Conservation (phyloP, 2,113 vertebrate genomes). For the Stigmatopora nigra region DNA sequence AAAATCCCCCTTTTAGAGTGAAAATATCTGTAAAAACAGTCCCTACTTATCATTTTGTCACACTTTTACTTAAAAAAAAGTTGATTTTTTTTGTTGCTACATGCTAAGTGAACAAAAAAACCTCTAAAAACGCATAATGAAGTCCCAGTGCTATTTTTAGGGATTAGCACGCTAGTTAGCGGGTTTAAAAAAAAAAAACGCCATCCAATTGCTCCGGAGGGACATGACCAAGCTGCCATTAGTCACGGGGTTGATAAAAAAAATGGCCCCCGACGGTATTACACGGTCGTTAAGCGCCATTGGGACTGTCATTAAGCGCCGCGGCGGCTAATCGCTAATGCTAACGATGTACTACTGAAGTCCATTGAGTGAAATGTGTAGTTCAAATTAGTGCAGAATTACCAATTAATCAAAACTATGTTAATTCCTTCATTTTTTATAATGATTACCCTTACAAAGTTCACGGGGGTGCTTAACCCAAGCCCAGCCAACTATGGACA, state of each 20-base stretch:
- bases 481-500: too few species aligned
- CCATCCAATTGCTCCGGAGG: conserved; percentile 31
- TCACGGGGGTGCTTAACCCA: too few species aligned
- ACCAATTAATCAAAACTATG: too few species aligned
- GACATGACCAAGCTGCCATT: conserved; percentile 34
- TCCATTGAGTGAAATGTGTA: neutral
- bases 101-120: conserved; percentile 58
- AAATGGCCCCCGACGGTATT: conserved; percentile 14
- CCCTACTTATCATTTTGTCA: too few species aligned
- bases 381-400: neutral
- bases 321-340: neutral
- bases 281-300: neutral
- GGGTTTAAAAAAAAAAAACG: conserved; percentile 38
- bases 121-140: conserved; percentile 45
- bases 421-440: too few species aligned
- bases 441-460: too few species aligned
- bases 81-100: conserved; percentile 43
- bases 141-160: conserved; percentile 42
- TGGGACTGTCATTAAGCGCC: neutral
- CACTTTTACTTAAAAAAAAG: too few species aligned
- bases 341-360: neutral
- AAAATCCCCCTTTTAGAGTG: neutral
- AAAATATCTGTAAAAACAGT: conserved; percentile 54
- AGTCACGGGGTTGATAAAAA: conserved; percentile 32
- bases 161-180: conserved; percentile 43